These are phyloP conservation scores for Sus cebifrons DNA, from an alignment of 2,797 vertebrate genomes.

Conservation along the genomic window DNA sequence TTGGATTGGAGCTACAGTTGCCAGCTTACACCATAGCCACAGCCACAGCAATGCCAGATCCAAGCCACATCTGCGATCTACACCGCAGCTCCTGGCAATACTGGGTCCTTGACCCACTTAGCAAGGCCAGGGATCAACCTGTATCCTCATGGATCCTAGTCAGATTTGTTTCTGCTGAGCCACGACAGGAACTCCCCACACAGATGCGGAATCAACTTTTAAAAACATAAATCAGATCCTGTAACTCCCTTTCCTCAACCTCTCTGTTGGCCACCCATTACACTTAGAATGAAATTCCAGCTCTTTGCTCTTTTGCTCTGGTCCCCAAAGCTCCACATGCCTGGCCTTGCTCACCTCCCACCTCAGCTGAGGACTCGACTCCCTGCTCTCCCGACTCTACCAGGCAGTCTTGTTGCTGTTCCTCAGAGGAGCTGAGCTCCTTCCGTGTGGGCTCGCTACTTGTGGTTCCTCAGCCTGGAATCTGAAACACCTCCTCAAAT, in stretches of 20 bases:
- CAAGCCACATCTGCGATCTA: too few relatives aligned
- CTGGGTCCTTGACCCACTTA: too few relatives aligned
- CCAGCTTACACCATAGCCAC: too few relatives aligned
- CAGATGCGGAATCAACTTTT: background rate
- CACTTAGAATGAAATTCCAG: background rate
- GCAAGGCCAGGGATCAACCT: too few relatives aligned
- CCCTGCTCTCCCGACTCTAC: background rate
- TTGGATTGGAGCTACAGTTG: too few relatives aligned
- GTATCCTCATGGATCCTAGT: too few relatives aligned
- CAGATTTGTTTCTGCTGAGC: too few relatives aligned
- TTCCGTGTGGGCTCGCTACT: background rate
- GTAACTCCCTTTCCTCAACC: background rate
- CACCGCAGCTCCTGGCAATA: too few relatives aligned
- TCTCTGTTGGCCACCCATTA: background rate
- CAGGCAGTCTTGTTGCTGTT: background rate
- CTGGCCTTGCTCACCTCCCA: background rate
- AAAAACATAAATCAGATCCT: background rate
- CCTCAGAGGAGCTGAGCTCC: background rate
- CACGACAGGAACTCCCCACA: too few relatives aligned
- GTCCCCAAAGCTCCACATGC: background rate
- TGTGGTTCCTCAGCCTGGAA: background rate
- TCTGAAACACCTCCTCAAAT: background rate
- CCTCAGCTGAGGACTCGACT: background rate
- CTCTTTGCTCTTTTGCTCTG: background rate
- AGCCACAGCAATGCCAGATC: too few relatives aligned